Base-by-base conservation (phyloP, 2,113 vertebrate genomes). In the Hipposideros armiger region DNA sequence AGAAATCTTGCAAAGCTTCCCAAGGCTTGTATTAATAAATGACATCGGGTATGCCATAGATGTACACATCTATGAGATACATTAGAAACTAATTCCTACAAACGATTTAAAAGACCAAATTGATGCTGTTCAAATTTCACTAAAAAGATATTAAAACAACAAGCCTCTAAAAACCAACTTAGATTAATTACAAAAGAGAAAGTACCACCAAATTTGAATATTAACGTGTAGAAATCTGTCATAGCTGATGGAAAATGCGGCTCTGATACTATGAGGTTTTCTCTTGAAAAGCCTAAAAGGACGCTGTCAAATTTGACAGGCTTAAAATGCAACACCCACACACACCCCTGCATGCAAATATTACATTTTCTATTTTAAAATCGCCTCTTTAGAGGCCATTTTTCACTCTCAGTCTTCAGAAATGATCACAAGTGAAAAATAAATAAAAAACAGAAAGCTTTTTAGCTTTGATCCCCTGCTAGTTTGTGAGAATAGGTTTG, bases 241-340 rank as follows among this genome's bases (percentile, higher is more conserved):
- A 81, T 13, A 1, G 6, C 28, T 77, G 52, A 70, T 42, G 40
- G 77, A 74, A 87, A 95, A 76, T 85, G 58, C 50, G 84, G 80
- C 85, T 95, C 73, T 67, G 82, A 90, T 93, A 73, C 86, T 32
- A 30, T 11, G 66, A 96, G 28, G 10, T 80, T 96, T 94, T 91
- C 91, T 95, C 77, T 42, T 81, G 60, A 77, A 96, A 91, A 97
- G 89, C 47, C 83, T 96, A 72, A 72, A 87, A 96, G 83, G 96
- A 87, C 26, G 4, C 56, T 64, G 86, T 96, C 78, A 77, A 91
- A 45, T 91, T 95, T 97, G 91, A 92, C 93, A 90, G 58, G 66
- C 24, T 95, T 93, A 60, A 93, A 94, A 91, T 32, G n/a, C 42
- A 94, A 90, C 91, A 85, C 80, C 86, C 91, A 58, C 93, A 58